Base-by-base conservation (phyloP, 1,140 invertebrate species). In the Drosophila grimshawi region DNA sequence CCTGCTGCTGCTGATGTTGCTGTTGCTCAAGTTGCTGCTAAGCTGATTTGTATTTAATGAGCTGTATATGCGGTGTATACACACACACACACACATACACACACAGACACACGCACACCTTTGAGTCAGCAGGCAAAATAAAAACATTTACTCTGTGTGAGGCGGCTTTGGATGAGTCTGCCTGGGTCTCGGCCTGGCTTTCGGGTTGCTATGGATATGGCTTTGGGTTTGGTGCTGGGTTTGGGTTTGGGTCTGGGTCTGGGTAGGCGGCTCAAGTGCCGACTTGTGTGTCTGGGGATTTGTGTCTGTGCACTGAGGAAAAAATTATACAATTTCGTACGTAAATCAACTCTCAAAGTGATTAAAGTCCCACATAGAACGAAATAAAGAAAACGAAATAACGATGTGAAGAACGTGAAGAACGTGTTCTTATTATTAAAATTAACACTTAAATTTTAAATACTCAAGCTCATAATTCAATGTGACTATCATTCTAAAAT, bases 41-140 rank as follows among this genome's bases (percentile, higher is more conserved):
- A 89, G 85, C 85, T 90, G 85, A 89, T 88, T 88, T 88, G 85
- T 71, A 85, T 89, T 89, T 88, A 89, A 88, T 88, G 85, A 88
- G 83, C 83, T 88, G 65, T 79, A 69, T 79, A 76, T 79, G 60
- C 66, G 37, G 19, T 52, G 33, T 29, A 63, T 48, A 39, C 45
- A 41, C 45, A 45, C 59, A 53, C n/a, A 39, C 19, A 53, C n/a
- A 39, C 19, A 10, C 39, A 63, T 41, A 71, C 65, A 59, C n/a
- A 56, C 35, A 37, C 57, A 66, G 65, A 70, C 46, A 52, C 80
- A 63, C 35, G 61, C 41, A 48, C 46, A 30, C 72, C 27, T 51
- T 39, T 10, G 37, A 74, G 74, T 64, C 53, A 73, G 64, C 57
- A 55, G 59, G 59, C 49, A 45, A 74, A 88, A 88, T 81, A 78